Evolutionary conservation across 2,113 vertebrate genomes (phyloP).

Genomic region (Triplophysa rosa): DNA sequence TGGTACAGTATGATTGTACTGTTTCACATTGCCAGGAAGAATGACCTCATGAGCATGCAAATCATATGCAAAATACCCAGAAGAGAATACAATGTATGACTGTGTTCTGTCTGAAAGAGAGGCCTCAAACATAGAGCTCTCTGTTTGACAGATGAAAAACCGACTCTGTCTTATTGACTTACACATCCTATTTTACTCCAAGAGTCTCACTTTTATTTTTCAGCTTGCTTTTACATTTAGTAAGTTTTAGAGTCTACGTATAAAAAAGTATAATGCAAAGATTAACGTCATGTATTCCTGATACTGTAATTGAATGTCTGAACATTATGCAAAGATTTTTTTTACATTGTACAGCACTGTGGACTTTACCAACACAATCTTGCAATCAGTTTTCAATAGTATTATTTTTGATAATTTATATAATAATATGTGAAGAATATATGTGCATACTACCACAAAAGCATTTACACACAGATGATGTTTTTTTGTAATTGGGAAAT

Average conservation of each 20-base stretch:
- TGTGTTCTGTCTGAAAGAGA: slow-evolving; percentile 24
- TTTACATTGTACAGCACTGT: too few relatives aligned
- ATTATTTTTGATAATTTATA: too few relatives aligned
- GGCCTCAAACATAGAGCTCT: slow-evolving; percentile 42
- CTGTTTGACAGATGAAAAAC: slow-evolving; percentile 38
- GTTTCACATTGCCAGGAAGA: slow-evolving; percentile 34
- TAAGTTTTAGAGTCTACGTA: not conserved
- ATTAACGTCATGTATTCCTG: too few relatives aligned
- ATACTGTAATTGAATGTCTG: too few relatives aligned
- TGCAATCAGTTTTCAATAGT: too few relatives aligned
- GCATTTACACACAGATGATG: too few relatives aligned
- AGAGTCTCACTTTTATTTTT: not conserved
- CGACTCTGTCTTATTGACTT: slow-evolving; percentile 28
- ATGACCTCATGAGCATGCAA: slow-evolving; percentile 53
- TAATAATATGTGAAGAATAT: too few relatives aligned
- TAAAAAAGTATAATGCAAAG: not conserved
- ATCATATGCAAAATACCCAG: slow-evolving; percentile 56
- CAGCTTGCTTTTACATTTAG: not conserved
- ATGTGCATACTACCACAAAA: too few relatives aligned
- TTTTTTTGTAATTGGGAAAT: too few relatives aligned
- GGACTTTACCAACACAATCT: too few relatives aligned
- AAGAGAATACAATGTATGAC: slow-evolving; percentile 40
- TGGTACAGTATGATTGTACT: slow-evolving; percentile 30
- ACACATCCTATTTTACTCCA: slow-evolving; percentile 25
- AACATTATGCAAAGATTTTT: too few relatives aligned